Base-by-base conservation (phyloP, 1,140 invertebrate species). In the Pseudomyrmex gracilis region DNA sequence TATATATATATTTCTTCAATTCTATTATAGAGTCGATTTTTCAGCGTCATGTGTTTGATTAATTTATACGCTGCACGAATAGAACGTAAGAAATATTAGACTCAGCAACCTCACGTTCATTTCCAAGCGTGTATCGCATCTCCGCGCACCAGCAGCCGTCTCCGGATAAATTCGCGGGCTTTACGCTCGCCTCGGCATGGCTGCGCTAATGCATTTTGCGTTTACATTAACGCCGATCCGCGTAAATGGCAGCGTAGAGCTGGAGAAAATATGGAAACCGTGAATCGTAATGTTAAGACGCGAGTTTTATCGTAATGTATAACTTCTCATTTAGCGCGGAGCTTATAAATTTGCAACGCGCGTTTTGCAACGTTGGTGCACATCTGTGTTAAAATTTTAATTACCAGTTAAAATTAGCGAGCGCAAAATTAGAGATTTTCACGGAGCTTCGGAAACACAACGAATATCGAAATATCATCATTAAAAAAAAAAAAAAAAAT, bases 211-310 rank as follows among this genome's bases (percentile, higher is more conserved):
- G 66, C 66, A 70, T 80, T 80, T 80, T 80, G 66, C 76, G 76
- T 80, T 80, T 80, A 71, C 66, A 71, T 80, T 80, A 80, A 80
- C 67, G 53, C 43, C 76, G 66, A 80, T 80, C 76, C 76, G 76
- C 66, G 43, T 80, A 80, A 80, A 80, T 80, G 53, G 76, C 53
- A 71, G n/a, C 53, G n/a, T 49, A n/a, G 66, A 70, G 53, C 66
- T 80, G 45, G 7, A 34, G 43, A 80, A 80, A 80, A 80, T 80
- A 71, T 80, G 76, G 12, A 71, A 71, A 71, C 66, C 20, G 55
- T 71, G 76, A 71, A 71, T 71, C 66, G 66, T 71, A 71, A 71
- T 12, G 66, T 70, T 70, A 80, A 70, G 76, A 55, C 34, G 53
- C 53, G 34, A 20, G 1, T 70, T 78, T 70, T 70, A 55, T 34